A percentile compares a stretch with the other conserved stretches of the same genome.
phyloP scores from a whole-genome alignment of 2,113 vertebrate genomes.

The Scytalopus superciliaris region DNA sequence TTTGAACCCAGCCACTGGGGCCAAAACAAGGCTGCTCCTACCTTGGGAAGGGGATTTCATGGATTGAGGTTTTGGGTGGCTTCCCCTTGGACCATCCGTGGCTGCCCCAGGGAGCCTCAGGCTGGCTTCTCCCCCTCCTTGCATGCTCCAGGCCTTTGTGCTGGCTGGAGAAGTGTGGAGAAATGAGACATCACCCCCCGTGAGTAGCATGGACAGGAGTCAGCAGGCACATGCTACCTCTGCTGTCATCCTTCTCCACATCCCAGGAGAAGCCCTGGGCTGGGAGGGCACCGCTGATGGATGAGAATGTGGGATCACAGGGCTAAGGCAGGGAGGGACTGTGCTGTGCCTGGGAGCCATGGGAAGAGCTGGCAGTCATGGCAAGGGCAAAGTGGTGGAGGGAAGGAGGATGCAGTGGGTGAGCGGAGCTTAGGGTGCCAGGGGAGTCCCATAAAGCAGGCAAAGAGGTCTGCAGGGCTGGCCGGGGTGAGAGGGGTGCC shows the following conservation, averaged over 20 bases:
- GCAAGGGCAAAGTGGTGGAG: neutral
- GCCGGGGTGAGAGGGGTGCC: neutral
- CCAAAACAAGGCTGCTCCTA: neutral
- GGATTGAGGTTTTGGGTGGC: neutral
- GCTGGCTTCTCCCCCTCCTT: neutral
- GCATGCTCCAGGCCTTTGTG: rapidly evolving
- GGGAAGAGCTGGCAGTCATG: neutral
- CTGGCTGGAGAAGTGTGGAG: neutral
- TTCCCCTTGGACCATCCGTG: neutral
- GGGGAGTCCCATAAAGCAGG: neutral
- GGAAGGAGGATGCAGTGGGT: neutral
- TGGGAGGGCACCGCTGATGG: rapidly evolving
- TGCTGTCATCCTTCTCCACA: neutral
- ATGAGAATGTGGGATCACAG: neutral
- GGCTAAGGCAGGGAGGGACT: neutral
- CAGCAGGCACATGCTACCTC: neutral
- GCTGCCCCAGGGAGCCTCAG: neutral
- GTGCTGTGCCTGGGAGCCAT: neutral
- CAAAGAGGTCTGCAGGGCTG: neutral
- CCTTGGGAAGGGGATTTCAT: rapidly evolving
- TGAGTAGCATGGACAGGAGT: neutral
- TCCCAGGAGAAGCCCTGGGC: neutral
- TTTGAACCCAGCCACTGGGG: neutral
- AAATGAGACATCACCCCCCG: neutral
- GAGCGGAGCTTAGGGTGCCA: neutral